Percentiles rank a stretch among this genome's conserved stretches.
Conservation (phyloP, 1,140 invertebrate genomes). For the Cyclargus thomasi region DNA sequence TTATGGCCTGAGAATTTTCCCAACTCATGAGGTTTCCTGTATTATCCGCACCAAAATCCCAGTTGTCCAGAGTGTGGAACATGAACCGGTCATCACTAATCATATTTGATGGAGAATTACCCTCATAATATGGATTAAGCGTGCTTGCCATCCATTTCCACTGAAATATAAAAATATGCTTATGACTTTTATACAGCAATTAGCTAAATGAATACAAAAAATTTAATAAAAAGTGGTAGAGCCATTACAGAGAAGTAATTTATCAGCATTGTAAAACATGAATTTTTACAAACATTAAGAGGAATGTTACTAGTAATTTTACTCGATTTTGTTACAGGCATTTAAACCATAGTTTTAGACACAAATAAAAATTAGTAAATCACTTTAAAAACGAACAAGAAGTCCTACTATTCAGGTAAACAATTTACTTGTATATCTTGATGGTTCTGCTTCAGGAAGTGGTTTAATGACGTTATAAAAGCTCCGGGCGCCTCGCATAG, state of each 20-base stretch:
- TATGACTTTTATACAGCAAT: neutral
- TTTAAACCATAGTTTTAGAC: too few relatives aligned
- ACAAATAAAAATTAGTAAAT: neutral
- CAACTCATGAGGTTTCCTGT: constrained; percentile 88
- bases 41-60: constrained; percentile 90
- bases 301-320: neutral
- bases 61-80: constrained; percentile 83
- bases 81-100: constrained; percentile 92
- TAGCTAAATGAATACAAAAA: too few relatives aligned
- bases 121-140: constrained; percentile 94
- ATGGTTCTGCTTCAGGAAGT: constrained; percentile 82
- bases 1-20: constrained; percentile 80
- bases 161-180: constrained; percentile 53
- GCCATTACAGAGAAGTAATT: too few relatives aligned
- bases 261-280: neutral
- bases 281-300: neutral
- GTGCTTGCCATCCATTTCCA: constrained; percentile 92
- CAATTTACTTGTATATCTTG: constrained; percentile 72
- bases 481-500: constrained; percentile 97
- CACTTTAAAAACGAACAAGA: neutral
- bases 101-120: constrained; percentile 82
- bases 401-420: neutral
- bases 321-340: neutral
- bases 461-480: constrained; percentile 92
- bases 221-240: too few relatives aligned